phyloP scores from a whole-genome alignment of 2,113 vertebrate genomes.

The Indicator maculatus region DNA sequence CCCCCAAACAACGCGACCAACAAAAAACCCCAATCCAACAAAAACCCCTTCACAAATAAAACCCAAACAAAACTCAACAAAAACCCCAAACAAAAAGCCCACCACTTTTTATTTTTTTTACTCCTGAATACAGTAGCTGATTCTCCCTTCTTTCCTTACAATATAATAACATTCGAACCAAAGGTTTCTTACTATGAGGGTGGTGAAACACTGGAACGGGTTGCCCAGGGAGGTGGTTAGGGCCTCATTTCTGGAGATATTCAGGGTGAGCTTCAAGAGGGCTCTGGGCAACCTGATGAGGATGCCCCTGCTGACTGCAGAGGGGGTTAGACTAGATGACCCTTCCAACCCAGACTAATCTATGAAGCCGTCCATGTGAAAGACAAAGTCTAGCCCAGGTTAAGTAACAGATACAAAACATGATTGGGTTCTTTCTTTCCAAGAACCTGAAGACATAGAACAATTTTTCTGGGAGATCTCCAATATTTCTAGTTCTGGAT shows the following conservation, averaged over 20 bases:
- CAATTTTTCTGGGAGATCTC: not conserved
- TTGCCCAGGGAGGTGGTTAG: no score
- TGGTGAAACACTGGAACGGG: no score
- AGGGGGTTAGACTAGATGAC: no score
- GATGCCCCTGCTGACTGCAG: no score
- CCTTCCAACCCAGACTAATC: no score
- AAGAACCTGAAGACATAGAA: not conserved
- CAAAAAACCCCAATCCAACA: not conserved
- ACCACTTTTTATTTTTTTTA: no score
- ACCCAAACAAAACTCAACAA: no score
- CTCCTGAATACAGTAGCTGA: not conserved
- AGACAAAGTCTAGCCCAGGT: not conserved
- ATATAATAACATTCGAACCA: not conserved
- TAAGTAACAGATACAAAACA: not conserved
- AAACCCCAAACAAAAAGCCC: not conserved
- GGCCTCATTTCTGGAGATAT: no score
- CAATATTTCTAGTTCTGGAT: not conserved
- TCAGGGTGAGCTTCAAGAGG: no score
- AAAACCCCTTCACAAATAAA: no score
- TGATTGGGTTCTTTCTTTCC: not conserved
- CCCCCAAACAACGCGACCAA: no score
- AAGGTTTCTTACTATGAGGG: not conserved
- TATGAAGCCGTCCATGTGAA: not conserved
- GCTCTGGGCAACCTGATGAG: no score
- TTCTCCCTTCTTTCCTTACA: not conserved